Conservation (phyloP, 2,888 invertebrate genomes). For the Aphodius granarius region DNA sequence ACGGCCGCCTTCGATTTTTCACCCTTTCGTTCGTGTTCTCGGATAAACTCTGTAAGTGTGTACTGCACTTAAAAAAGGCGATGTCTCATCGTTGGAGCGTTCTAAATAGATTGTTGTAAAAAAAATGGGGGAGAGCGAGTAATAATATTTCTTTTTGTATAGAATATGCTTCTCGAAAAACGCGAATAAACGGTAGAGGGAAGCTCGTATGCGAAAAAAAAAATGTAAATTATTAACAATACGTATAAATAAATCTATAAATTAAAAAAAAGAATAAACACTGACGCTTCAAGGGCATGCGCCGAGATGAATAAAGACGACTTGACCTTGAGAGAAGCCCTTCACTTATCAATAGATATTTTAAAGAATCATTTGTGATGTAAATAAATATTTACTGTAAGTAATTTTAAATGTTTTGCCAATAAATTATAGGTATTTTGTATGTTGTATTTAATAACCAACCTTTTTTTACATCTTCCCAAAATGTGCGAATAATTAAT, state of each 20-base stretch:
- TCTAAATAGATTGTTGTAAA: not conserved
- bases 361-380: slow-evolving; percentile 37
- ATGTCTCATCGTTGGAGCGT: too few species aligned
- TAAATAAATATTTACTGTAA: slow-evolving; percentile 37
- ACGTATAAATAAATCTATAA: not conserved
- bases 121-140: not conserved
- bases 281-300: not conserved
- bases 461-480: too few species aligned
- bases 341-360: slow-evolving; percentile 24
- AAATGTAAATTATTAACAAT: not conserved
- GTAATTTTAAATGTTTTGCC: slow-evolving; percentile 38
- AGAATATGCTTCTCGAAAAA: not conserved
- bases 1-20: not conserved
- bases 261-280: too few species aligned
- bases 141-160: not conserved
- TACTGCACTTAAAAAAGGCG: not conserved
- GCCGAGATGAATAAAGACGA: not conserved
- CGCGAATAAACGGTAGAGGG: not conserved
- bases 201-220: not conserved
- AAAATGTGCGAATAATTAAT: too few species aligned
- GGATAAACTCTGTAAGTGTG: not conserved
- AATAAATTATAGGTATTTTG: slow-evolving; percentile 45
- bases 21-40: not conserved
- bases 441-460: slow-evolving; percentile 21
- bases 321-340: not conserved